Conservation (phyloP, 2,797 vertebrate species). For the Hybognathus amarus region DNA sequence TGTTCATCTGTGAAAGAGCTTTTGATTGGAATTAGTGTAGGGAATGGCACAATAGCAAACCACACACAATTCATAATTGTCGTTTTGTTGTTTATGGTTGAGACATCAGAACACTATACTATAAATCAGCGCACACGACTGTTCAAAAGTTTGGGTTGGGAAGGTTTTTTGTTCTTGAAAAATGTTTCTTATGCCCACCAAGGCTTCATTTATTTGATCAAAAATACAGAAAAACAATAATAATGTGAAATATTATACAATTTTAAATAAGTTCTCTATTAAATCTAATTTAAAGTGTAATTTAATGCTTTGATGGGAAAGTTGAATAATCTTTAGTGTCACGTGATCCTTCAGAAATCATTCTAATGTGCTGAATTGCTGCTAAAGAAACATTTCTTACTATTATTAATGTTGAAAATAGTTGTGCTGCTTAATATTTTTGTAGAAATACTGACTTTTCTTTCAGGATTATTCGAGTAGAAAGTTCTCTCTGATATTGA, state of each 20-base stretch:
- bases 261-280: neutral
- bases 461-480: neutral
- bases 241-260: slow-evolving; percentile 1
- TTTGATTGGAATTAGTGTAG: slow-evolving; percentile 24
- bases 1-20: slow-evolving; percentile 9
- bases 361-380: neutral
- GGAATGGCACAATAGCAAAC: slow-evolving; percentile 18
- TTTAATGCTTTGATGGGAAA: neutral
- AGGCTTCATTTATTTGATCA: neutral
- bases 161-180: neutral
- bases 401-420: neutral
- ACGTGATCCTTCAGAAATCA: neutral
- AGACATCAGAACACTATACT: neutral
- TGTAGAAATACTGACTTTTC: neutral
- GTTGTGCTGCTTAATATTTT: neutral
- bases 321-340: neutral
- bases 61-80: neutral
- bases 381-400: neutral
- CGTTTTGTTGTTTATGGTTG: slow-evolving; percentile 8
- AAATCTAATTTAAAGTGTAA: neutral
- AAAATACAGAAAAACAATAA: neutral
- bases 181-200: neutral
- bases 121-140: neutral
- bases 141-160: neutral
- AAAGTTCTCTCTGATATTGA: neutral